Evolutionary conservation across 2,797 vertebrate species (phyloP).

Genomic region (Neostethus bicornis): DNA sequence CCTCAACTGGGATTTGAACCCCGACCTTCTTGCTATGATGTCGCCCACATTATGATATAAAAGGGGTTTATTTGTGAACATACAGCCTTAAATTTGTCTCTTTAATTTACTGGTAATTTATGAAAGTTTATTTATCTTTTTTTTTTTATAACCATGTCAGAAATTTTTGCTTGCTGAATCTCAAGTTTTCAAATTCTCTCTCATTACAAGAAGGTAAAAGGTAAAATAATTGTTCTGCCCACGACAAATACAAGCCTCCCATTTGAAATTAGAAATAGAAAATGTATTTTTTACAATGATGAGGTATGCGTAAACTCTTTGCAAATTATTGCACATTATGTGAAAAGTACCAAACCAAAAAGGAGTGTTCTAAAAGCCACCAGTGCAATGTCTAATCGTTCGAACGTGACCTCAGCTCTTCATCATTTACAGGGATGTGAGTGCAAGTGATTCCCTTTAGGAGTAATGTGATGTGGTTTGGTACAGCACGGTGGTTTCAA

Average conservation of each 20-base stretch:
- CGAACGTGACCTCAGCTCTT: conserved; percentile 53
- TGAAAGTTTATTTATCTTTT: not conserved
- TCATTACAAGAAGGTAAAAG: not conserved
- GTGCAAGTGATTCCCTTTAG: conserved; percentile 48
- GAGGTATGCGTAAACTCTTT: not conserved
- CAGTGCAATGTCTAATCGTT: conserved; percentile 42
- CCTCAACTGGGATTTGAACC: too few species aligned
- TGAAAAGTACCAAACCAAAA: conserved; percentile 11
- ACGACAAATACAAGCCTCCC: not conserved
- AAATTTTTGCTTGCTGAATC: not conserved
- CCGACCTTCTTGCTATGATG: too few species aligned
- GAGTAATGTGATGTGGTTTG: conserved; percentile 51
- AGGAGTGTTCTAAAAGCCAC: conserved; percentile 12
- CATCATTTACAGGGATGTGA: conserved; percentile 55
- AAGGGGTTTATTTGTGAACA: too few species aligned
- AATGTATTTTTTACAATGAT: not conserved
- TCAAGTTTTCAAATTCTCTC: not conserved
- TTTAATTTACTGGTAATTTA: too few species aligned
- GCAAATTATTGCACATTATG: not conserved
- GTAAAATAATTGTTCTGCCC: not conserved
- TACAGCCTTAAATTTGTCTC: too few species aligned
- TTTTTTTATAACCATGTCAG: not conserved
- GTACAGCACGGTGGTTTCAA: conserved; percentile 61
- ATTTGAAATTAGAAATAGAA: not conserved
- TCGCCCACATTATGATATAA: too few species aligned